These are phyloP conservation scores for Exaiptasia diaphana DNA, from an alignment of 64 coral and sea anemone genomes.

Conservation along the genomic window DNA sequence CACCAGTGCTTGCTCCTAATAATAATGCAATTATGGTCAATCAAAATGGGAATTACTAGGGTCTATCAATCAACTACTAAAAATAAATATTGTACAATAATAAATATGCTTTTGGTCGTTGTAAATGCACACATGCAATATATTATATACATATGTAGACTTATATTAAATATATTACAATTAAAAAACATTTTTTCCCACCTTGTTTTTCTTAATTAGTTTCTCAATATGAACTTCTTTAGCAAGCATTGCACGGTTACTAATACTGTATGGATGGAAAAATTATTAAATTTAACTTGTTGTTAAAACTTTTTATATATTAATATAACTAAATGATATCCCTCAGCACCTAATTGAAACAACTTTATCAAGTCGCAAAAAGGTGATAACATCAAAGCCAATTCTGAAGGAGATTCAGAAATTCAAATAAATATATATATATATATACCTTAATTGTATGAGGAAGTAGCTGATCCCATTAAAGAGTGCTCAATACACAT, in stretches of 20 bases:
- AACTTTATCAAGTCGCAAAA: background rate
- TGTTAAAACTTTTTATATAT: background rate
- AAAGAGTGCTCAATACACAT: no score
- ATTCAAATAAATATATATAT: background rate
- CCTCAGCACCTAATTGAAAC: background rate
- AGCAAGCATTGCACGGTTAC: constrained; percentile 81
- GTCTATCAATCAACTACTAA: background rate
- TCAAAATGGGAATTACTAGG: background rate
- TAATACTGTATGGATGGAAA: constrained; percentile 48
- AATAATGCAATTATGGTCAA: no score
- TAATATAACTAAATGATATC: background rate
- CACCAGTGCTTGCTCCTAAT: constrained; percentile 39
- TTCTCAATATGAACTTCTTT: constrained; percentile 97
- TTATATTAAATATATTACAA: background rate
- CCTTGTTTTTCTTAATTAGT: constrained; percentile 97
- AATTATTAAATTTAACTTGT: background rate
- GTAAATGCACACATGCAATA: no score
- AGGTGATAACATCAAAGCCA: background rate
- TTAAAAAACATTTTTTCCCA: background rate
- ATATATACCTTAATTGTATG: no score
- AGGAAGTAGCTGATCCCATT: no score
- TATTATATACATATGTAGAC: background rate
- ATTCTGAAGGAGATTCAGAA: background rate
- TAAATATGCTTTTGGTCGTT: no score
- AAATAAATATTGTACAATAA: background rate